These are phyloP conservation scores for Chymomyza amoena DNA, from an alignment of 2,888 invertebrate genomes.

Conservation along the genomic window DNA sequence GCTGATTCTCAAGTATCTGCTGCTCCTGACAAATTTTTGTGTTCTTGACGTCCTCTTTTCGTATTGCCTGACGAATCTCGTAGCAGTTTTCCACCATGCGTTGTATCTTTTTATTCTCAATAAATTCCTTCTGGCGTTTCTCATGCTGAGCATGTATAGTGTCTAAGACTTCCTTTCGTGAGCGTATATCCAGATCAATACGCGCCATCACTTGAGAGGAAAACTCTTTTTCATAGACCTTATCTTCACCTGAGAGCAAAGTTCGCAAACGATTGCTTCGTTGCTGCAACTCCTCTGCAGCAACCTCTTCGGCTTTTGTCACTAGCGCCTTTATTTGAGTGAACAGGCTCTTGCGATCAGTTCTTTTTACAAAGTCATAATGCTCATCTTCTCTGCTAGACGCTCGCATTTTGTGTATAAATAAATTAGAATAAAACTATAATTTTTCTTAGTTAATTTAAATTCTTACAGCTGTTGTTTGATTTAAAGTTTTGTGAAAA, in stretches of 20 bases:
- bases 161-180: constrained; percentile 64
- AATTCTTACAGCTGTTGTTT: too few species aligned
- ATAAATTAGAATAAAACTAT: too few species aligned
- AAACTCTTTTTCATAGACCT: constrained; percentile 72
- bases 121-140: constrained; percentile 53
- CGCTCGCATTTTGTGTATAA: too few species aligned
- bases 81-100: constrained; percentile 74
- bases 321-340: constrained; percentile 71
- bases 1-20: constrained; percentile 71
- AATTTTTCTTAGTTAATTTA: too few species aligned
- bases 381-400: constrained; percentile 33
- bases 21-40: constrained; percentile 67
- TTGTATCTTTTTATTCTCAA: constrained; percentile 66
- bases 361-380: constrained; percentile 61
- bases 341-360: constrained; percentile 71
- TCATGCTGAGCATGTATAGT: constrained; percentile 63
- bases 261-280: constrained; percentile 58
- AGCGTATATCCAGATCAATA: constrained; percentile 69
- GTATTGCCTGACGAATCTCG: constrained; percentile 72
- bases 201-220: constrained; percentile 68
- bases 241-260: constrained; percentile 70
- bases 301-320: constrained; percentile 63
- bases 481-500: too few species aligned
- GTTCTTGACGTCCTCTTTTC: constrained; percentile 60
- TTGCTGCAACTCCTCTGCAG: constrained; percentile 57